phyloP scores from a whole-genome alignment of 2,888 invertebrate genomes.

The Argyresthia albistria region DNA sequence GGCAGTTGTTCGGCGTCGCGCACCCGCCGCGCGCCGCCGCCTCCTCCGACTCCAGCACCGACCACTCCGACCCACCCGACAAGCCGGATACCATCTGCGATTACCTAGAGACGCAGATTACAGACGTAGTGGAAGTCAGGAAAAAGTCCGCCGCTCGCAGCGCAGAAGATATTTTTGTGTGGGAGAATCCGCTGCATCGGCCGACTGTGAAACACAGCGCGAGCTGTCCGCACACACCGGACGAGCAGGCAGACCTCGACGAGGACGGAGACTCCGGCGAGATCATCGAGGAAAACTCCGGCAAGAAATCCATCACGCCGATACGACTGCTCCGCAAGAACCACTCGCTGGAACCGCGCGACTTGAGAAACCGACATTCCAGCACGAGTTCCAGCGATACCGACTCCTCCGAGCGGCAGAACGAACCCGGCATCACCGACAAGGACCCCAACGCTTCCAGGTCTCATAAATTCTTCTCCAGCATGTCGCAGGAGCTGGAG shows the following conservation, averaged over 20 bases:
- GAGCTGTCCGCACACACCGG: constrained; percentile 75
- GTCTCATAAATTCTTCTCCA: constrained; percentile 65
- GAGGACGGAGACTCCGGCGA: constrained; percentile 74
- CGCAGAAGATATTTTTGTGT: constrained; percentile 80
- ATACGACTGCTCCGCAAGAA: constrained; percentile 72
- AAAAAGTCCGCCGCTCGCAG: constrained; percentile 58
- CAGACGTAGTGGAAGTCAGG: constrained; percentile 32
- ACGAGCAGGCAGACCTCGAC: constrained; percentile 81
- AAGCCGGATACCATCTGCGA: constrained; percentile 23
- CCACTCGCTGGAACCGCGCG: constrained; percentile 44
- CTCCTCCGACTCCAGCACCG: constrained; percentile 55
- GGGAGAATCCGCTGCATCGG: constrained; percentile 84
- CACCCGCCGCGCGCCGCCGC: constrained; percentile 52
- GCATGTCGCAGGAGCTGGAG: constrained; percentile 63
- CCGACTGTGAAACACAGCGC: constrained; percentile 55
- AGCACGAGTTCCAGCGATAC: constrained; percentile 49
- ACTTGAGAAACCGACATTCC: constrained; percentile 27
- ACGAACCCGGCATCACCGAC: constrained; percentile 24
- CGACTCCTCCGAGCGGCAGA: constrained; percentile 45
- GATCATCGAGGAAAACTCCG: constrained; percentile 76
- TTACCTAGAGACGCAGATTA: constrained; percentile 22
- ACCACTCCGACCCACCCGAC: constrained; percentile 40
- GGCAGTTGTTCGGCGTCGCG: constrained; percentile 82
- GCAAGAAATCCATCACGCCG: constrained; percentile 79
- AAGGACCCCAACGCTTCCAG: constrained; percentile 30